Base-by-base conservation (phyloP, 2,113 vertebrate genomes). In the Plotosus lineatus region DNA sequence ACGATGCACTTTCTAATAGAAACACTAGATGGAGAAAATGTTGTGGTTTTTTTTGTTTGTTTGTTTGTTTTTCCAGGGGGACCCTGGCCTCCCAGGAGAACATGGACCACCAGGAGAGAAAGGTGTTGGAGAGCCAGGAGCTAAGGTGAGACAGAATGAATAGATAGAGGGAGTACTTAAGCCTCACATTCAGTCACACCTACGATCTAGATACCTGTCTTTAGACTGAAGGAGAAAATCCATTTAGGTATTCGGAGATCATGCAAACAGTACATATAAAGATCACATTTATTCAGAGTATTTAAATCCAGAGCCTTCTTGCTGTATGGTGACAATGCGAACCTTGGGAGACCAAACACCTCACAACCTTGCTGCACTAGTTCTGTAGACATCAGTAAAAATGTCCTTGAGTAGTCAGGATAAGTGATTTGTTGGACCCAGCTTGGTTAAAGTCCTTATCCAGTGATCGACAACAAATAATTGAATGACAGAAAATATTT, bases 31-130 rank as follows among this genome's bases (percentile, higher is more conserved):
- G 26, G 36, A 56, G 42, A 15, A 8, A 31, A 48, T 31, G 42
- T 75, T 38, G 38, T 38, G 4, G 36, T 60, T 53, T 38, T 14
- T 17, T n/a, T n/a, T n/a, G n/a, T n/a, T n/a, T n/a, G n/a, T n/a
- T n/a, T n/a, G n/a, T n/a, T n/a, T n/a, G n/a, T n/a, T 82, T 65
- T 14, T 63, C 65, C 79, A 94, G 94, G 94, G 94, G 75, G 87
- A 90, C 42, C 88, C 87, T 73, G 94, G 94, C 7, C 79, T 83
- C 5, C 50, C 85, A 26, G 94, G 94, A 81, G 89, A 92, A 36
- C 79, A 31, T n/a, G 93, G 93, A 53, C 65, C 42, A 8, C 82
- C 77, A 6, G 94, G 94, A 33, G 86, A 90, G 78, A 90, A 87
- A 84, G 90, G 88, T 17, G 55, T 88, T 1, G 94, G 94, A 68